Conservation (phyloP, 2,888 invertebrate genomes). For the Bombylius major region DNA sequence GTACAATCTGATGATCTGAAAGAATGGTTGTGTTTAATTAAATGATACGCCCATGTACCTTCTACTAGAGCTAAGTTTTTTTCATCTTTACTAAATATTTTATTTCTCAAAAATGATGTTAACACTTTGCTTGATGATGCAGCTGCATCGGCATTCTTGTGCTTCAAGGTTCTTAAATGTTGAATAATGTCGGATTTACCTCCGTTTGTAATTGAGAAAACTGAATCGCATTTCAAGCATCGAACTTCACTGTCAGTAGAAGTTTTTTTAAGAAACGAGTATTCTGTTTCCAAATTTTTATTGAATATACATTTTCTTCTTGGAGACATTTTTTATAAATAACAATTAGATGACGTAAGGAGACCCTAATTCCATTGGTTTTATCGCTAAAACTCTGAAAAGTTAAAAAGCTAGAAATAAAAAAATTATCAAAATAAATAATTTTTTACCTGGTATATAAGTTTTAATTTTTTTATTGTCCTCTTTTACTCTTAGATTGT, state of each 20-base stretch:
- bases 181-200: not conserved
- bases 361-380: too few species aligned
- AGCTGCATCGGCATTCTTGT: not conserved
- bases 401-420: too few species aligned
- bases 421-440: too few species aligned
- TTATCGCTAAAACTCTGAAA: too few species aligned
- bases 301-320: not conserved
- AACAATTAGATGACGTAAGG: too few species aligned
- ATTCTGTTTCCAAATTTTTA: not conserved
- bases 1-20: not conserved
- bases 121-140: not conserved
- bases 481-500: too few species aligned
- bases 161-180: not conserved
- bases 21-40: not conserved
- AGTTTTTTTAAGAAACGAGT: not conserved
- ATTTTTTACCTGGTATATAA: too few species aligned
- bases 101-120: not conserved
- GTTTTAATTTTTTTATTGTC: too few species aligned
- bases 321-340: too few species aligned
- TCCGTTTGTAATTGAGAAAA: not conserved
- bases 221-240: not conserved
- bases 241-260: not conserved
- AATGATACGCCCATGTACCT: not conserved
- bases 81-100: not conserved
- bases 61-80: not conserved